These are phyloP conservation scores for Brachirus orientalis DNA, from an alignment of 2,113 vertebrate genomes.

Conservation along the genomic window DNA sequence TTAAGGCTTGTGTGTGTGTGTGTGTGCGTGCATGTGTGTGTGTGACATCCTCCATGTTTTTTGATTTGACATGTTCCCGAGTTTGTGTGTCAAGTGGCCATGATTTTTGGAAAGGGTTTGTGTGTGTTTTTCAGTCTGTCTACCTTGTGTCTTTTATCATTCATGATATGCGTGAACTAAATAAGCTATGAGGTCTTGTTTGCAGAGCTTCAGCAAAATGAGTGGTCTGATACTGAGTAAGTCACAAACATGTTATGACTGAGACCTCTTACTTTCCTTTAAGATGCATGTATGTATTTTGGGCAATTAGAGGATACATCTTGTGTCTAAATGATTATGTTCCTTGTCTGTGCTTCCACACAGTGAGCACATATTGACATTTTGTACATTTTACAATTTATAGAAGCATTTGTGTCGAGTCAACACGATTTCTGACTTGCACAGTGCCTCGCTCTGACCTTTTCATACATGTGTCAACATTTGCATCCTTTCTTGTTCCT, in stretches of 20 bases:
- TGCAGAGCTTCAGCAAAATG: slow-evolving; percentile 3
- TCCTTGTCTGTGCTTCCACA: too few species aligned
- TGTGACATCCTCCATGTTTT: background rate
- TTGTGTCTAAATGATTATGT: background rate
- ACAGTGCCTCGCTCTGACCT: background rate
- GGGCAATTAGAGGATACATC: slow-evolving; percentile 19
- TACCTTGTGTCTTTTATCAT: slow-evolving; percentile 60
- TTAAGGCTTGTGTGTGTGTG: slow-evolving; percentile 22
- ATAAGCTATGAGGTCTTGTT: slow-evolving; percentile 60
- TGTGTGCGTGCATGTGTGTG: slow-evolving; percentile 1
- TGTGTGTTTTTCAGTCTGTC: slow-evolving; percentile 48
- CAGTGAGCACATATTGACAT: too few species aligned
- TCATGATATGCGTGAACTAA: slow-evolving; percentile 46
- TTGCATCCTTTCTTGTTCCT: slow-evolving; percentile 31
- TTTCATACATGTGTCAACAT: slow-evolving; percentile 18
- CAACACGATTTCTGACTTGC: background rate
- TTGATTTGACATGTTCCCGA: slow-evolving; percentile 2
- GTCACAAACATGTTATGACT: slow-evolving; percentile 31
- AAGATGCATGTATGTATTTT: slow-evolving; percentile 13
- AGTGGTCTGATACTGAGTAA: slow-evolving; percentile 23
- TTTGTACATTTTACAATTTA: too few species aligned
- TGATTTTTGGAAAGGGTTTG: slow-evolving; percentile 47
- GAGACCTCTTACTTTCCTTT: too few species aligned
- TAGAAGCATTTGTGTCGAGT: background rate
- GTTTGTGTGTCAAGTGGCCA: slow-evolving; percentile 51